A percentile compares a stretch with the other conserved stretches of the same genome.
Evolutionary conservation across 2,113 vertebrate species (phyloP).

Genomic region (Eretmodus cyanostictus): DNA sequence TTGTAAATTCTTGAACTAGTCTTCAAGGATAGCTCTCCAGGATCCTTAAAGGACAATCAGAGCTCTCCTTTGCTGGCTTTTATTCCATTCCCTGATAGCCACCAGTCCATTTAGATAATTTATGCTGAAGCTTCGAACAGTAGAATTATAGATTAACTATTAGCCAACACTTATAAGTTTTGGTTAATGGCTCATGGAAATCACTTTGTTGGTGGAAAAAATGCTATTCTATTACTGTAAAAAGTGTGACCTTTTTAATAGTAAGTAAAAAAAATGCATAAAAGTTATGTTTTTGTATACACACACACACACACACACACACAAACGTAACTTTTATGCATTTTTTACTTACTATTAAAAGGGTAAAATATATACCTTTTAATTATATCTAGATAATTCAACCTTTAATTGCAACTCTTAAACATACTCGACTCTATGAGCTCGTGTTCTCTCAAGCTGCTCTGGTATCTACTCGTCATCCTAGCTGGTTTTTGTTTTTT

Average conservation of each 20-base stretch:
- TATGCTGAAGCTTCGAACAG: not conserved
- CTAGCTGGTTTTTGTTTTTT: not conserved
- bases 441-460: not conserved
- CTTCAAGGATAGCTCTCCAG: not conserved
- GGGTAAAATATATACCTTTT: not conserved
- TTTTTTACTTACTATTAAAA: not conserved
- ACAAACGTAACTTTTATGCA: not conserved
- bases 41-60: not conserved
- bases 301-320: not conserved
- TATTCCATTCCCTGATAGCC: not conserved
- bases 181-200: not conserved
- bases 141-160: not conserved
- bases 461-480: conserved; percentile 28
- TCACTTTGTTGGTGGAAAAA: not conserved
- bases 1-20: not conserved
- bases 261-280: not conserved
- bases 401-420: not conserved
- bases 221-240: not conserved
- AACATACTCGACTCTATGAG: not conserved
- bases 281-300: not conserved
- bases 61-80: not conserved
- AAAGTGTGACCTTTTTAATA: not conserved
- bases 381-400: not conserved
- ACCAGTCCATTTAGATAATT: not conserved
- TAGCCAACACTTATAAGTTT: not conserved